Base-by-base conservation (phyloP, 2,797 vertebrate genomes). In the Cichlasoma orientale region DNA sequence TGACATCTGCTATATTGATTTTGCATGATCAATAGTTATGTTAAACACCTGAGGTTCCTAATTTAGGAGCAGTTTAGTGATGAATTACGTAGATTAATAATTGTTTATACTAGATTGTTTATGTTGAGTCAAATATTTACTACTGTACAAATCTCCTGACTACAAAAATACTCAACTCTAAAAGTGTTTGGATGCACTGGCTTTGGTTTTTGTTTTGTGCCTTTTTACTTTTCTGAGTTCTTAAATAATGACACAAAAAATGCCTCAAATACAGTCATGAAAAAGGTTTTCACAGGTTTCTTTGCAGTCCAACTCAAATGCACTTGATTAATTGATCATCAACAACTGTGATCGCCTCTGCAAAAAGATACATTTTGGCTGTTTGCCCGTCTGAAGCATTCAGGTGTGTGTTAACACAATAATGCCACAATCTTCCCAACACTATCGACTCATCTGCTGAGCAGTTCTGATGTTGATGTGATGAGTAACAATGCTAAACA, bases 1-100 rank as follows among this genome's bases (percentile, higher is more conserved):
- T 74, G 74, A 68, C 68, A 71, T 83, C 36, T 72, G 41, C 78
- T 82, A 66, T 66, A 82, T 86, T 82, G 72, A 88, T 66, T 47
- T 13, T 18, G 38, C 44, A 18, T 73, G 41, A 82, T 88, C 84
- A 83, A 74, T 87, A 52, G 54, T 82, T 36, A 72, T 82, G 56
- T 41, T 78, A 50, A 74, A 36, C 72, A 41, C 41, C 4, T 25
- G 1, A 63, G 18, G 44, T 63, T 71, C 56, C 36, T 21, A 9
- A 54, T 63, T 84, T 63, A 68, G 7, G n/a, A 50, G 12, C 16
- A 19, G 74, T 81, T 50, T 50, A n/a, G 25, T 12, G 47, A 72
- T 29, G 21, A 44, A 4, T 55, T 25, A 13, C 16, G 29, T 21
- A 41, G 55, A 11, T 38, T 23, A 53, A 78, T 82, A 33, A 53